Evolutionary conservation across 2,888 invertebrate species (phyloP), one percentile per base, ranked within the genome.

Genomic region (Lasioglossum vierecki): DNA sequence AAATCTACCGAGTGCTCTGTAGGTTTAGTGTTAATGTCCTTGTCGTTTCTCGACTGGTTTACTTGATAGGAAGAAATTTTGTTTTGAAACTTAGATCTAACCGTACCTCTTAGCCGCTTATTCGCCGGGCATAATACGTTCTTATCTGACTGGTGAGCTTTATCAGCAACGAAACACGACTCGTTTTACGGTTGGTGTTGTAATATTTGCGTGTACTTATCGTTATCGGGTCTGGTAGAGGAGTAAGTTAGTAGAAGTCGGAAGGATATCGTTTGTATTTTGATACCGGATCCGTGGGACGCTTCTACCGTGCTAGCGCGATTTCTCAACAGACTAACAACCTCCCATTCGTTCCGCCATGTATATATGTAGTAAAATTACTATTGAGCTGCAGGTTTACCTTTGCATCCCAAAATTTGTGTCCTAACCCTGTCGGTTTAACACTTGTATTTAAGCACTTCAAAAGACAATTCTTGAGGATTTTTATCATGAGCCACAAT

Each of bases 151-250:
- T 30, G 30, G 63, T 3, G 30, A 15, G 13, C 6, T 8, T 63
- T 63, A 63, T 63, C 63, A 30, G 8, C 30, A 26, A 60, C 53
- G 18, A 78, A 57, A 78, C 71, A 79, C 78, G 60, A 66, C 49
- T 15, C 46, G 46, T 9, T 78, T 71, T 63, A 60, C 71, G 22
- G 53, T 15, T 13, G 22, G 35, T 22, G 6, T 71, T 22, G 46
- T 72, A 46, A 35, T 79, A 71, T 79, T 81, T 79, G 60, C 79
- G 46, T 49, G 30, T 35, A 70, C 46, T 79, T 81, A 81, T 81
- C 80, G 79, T 79, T 81, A 81, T 81, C 79, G 26, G 6, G 4
- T 22, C 26, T 8, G 41, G 26, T 46, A 35, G 18, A 26, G 49
- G 53, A 60, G 46, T 44, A 76, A 15, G 39, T 41, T 46, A 44